Conservation (phyloP, 2,113 vertebrate genomes). For the Microtus ochrogaster region DNA sequence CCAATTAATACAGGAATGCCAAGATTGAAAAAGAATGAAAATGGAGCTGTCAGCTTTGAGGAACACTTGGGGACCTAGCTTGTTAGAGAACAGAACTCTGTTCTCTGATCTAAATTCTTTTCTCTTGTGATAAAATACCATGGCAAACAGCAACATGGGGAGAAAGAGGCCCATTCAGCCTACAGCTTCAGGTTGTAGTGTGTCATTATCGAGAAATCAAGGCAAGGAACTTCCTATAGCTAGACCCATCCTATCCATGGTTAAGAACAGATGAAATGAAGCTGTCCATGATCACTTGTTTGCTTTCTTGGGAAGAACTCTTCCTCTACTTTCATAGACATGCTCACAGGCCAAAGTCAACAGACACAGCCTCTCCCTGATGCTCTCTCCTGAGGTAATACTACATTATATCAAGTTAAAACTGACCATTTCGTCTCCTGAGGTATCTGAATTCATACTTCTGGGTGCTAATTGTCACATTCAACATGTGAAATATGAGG, state of each 20-base stretch:
- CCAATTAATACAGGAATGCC: background rate
- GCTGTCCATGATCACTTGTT: background rate
- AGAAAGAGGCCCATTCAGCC: background rate
- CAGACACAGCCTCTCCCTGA: background rate
- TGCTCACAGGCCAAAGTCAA: background rate
- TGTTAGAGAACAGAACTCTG: background rate
- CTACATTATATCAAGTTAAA: background rate
- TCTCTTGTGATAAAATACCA: background rate
- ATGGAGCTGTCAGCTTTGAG: background rate
- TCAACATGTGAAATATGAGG: background rate
- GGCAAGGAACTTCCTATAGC: background rate
- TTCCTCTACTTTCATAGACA: background rate
- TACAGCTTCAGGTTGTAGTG: background rate
- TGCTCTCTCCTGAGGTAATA: background rate
- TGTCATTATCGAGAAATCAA: background rate
- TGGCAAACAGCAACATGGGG: background rate
- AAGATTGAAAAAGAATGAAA: background rate
- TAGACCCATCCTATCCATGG: background rate
- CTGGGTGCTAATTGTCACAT: background rate
- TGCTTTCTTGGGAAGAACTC: background rate
- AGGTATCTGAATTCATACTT: background rate
- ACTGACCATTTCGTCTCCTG: no score
- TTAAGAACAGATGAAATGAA: background rate
- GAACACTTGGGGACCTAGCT: rapidly evolving
- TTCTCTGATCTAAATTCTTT: background rate